A percentile compares a stretch with the other conserved stretches of the same genome.
Conservation (phyloP, 1,140 invertebrate genomes). For the Drosophila bocki region DNA sequence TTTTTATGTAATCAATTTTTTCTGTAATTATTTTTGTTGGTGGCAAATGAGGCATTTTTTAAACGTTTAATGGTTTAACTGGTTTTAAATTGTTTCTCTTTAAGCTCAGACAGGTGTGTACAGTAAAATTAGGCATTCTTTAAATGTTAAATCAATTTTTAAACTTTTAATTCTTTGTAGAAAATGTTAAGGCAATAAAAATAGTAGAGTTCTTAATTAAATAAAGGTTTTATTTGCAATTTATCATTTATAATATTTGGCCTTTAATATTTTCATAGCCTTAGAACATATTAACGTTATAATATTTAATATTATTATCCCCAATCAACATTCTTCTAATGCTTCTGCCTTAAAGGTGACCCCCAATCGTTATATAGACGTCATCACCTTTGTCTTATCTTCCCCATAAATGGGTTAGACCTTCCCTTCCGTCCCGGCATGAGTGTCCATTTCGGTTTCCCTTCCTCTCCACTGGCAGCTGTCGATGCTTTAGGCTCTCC, state of each 20-base stretch:
- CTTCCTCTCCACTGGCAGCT: constrained; percentile 17
- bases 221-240: too few relatives aligned
- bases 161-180: neutral
- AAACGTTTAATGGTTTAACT: constrained; percentile 12
- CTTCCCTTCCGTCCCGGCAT: neutral
- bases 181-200: neutral
- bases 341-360: neutral
- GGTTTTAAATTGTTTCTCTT: constrained; percentile 3
- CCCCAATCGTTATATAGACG: constrained; percentile 9
- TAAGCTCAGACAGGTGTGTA: neutral
- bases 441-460: constrained; percentile 1
- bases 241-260: too few relatives aligned
- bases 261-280: neutral
- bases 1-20: constrained; percentile 10
- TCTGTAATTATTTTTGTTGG: constrained; percentile 32
- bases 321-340: neutral
- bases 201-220: too few relatives aligned
- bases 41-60: constrained; percentile 17
- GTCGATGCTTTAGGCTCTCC: constrained; percentile 6
- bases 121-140: constrained; percentile 13
- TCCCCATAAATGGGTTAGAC: constrained; percentile 22
- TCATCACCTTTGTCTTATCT: constrained; percentile 19
- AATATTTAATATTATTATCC: neutral
- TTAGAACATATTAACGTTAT: too few relatives aligned
- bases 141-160: neutral